Evolutionary conservation across 2,888 invertebrate species (phyloP).

Genomic region (Meiosimyza platycephala): DNA sequence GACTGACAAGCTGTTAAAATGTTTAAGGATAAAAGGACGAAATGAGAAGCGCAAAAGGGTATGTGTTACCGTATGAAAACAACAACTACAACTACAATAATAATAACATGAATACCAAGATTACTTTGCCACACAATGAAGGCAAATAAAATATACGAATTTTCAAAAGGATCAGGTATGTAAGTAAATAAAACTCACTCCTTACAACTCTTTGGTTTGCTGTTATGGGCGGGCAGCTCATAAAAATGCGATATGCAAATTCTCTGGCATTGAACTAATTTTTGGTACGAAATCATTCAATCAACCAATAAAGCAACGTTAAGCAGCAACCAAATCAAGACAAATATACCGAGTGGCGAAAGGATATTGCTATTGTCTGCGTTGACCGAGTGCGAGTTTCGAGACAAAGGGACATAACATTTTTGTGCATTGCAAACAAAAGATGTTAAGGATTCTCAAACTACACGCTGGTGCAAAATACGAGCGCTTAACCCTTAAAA

Average conservation of each 20-base stretch:
- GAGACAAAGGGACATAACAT: too few species aligned
- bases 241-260: conserved; percentile 19
- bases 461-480: too few species aligned
- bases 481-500: background rate
- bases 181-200: conserved; percentile 22
- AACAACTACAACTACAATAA: conserved; percentile 40
- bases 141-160: conserved; percentile 4
- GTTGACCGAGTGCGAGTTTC: background rate
- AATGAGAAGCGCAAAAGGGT: background rate
- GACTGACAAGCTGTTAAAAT: conserved; percentile 29
- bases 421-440: too few species aligned
- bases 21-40: background rate
- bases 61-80: conserved; percentile 19
- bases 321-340: conserved; percentile 9
- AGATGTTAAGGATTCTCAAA: too few species aligned
- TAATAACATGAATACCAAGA: conserved; percentile 24
- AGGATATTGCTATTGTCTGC: background rate
- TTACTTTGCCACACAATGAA: conserved; percentile 28
- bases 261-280: conserved; percentile 28
- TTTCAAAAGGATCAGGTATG: conserved; percentile 17
- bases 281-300: conserved; percentile 13
- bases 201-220: background rate
- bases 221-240: conserved; percentile 1
- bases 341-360: background rate
- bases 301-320: conserved; percentile 24